These are phyloP conservation scores for Chelidonichthys spinosus DNA, from an alignment of 2,797 vertebrate genomes.

Conservation along the genomic window DNA sequence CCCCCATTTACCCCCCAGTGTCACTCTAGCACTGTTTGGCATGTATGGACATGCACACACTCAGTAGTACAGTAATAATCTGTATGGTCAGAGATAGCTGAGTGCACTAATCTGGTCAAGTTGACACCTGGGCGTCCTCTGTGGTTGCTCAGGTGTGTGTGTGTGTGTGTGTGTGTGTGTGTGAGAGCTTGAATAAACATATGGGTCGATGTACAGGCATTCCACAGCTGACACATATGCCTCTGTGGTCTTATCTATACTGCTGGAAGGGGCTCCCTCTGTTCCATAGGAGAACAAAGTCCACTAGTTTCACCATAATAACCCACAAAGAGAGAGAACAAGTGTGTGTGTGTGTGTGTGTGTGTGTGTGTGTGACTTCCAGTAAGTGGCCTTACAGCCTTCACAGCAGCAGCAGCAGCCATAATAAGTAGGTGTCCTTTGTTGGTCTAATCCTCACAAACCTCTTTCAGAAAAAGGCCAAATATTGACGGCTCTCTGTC, in stretches of 20 bases:
- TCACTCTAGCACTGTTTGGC: background rate
- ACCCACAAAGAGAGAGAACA: slow-evolving; percentile 19
- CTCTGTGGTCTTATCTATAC: slow-evolving; percentile 59
- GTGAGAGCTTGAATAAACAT: slow-evolving; percentile 39
- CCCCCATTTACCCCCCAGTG: background rate
- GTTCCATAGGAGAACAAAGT: slow-evolving; percentile 59
- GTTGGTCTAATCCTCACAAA: slow-evolving; percentile 69
- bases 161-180: slow-evolving; percentile 23
- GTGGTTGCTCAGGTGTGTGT: slow-evolving; percentile 35
- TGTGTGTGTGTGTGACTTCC: slow-evolving; percentile 42
- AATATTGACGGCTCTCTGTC: slow-evolving; percentile 68
- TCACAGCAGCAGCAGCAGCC: slow-evolving; percentile 25
- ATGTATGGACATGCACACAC: background rate
- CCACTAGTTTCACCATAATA: slow-evolving; percentile 48
- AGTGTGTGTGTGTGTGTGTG: slow-evolving; percentile 16
- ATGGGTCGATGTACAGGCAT: slow-evolving; percentile 22
- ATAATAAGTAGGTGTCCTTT: slow-evolving; percentile 71
- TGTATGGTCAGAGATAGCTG: background rate
- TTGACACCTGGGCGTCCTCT: slow-evolving; percentile 9
- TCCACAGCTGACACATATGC: slow-evolving; percentile 41
- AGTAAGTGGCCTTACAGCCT: slow-evolving; percentile 45
- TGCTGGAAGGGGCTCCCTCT: slow-evolving; percentile 46
- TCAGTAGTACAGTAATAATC: background rate
- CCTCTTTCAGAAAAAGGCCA: slow-evolving; percentile 54
- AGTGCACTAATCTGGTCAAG: slow-evolving; percentile 2